A percentile compares a stretch with the other conserved stretches of the same genome.
phyloP scores from a whole-genome alignment of 2,888 invertebrate species.

The Drosophila rubida region DNA sequence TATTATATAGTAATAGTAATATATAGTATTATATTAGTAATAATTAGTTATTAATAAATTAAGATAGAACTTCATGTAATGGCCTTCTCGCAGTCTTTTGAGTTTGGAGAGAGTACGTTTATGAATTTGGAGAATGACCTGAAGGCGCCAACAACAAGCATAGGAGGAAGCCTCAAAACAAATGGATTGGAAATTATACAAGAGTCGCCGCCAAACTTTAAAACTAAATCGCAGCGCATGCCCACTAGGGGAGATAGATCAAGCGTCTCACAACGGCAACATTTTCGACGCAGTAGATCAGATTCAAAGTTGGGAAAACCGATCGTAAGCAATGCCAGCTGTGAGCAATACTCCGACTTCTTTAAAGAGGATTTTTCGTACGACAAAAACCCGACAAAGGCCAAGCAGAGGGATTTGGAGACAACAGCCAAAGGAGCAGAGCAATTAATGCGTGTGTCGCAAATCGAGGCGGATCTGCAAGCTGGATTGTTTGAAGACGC shows the following conservation, averaged over 20 bases:
- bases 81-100: conserved; percentile 83
- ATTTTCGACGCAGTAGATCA: conserved; percentile 46
- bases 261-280: conserved; percentile 28
- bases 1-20: conserved; percentile 9
- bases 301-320: conserved; percentile 37
- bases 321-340: conserved; percentile 15
- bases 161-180: conserved; percentile 1
- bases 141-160: conserved; percentile 50
- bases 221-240: conserved; percentile 22
- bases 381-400: neutral
- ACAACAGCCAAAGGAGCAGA: conserved; percentile 14
- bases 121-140: conserved; percentile 78
- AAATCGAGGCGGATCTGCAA: conserved; percentile 62
- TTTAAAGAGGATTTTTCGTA: conserved; percentile 80
- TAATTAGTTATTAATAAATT: conserved; percentile 4
- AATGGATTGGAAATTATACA: conserved; percentile 70
- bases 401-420: neutral
- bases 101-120: conserved; percentile 82
- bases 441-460: conserved; percentile 64
- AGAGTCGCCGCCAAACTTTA: conserved; percentile 77
- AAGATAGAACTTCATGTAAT: conserved; percentile 45
- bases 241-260: conserved; percentile 28
- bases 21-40: conserved; percentile 17
- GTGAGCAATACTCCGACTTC: conserved; percentile 74
- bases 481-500: conserved; percentile 4